Conservation (phyloP, 2,888 invertebrate species). For the Merodon equestris region DNA sequence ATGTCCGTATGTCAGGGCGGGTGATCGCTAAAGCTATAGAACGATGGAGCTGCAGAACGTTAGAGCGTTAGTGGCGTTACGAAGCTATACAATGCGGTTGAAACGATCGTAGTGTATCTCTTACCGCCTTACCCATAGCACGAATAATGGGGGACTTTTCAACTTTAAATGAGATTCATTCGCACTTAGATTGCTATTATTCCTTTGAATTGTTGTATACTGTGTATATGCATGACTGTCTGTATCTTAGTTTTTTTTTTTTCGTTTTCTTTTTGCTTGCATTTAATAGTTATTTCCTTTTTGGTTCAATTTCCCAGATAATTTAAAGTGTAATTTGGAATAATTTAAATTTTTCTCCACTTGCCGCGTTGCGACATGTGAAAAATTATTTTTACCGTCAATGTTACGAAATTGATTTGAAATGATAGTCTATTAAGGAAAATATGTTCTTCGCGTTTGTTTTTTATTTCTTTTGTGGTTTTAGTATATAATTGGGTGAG, state of each 20-base stretch:
- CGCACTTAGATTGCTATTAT: constrained; percentile 66
- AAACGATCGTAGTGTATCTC: constrained; percentile 14
- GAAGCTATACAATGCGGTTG: no score
- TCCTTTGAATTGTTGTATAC: no score
- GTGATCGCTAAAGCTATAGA: constrained; percentile 15
- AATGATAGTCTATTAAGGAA: background rate
- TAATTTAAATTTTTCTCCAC: constrained; percentile 53
- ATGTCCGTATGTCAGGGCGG: constrained; percentile 33
- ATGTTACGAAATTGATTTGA: constrained; percentile 35
- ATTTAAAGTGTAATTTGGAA: constrained; percentile 62
- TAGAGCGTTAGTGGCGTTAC: no score
- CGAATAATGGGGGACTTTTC: constrained; percentile 51
- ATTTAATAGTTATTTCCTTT: constrained; percentile 63
- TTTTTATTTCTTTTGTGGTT: background rate
- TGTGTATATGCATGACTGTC: no score
- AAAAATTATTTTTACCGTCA: constrained; percentile 32
- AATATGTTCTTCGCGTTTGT: background rate
- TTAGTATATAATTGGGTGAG: no score
- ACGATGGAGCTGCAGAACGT: constrained; percentile 25
- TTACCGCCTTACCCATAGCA: constrained; percentile 23
- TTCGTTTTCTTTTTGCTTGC: constrained; percentile 11
- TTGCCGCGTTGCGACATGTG: constrained; percentile 35
- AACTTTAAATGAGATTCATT: constrained; percentile 68
- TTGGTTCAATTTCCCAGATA: constrained; percentile 58
- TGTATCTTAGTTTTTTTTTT: constrained; percentile 16